Evolutionary conservation across 2,113 vertebrate genomes (phyloP).

Genomic region (Dryoscopus gambensis): DNA sequence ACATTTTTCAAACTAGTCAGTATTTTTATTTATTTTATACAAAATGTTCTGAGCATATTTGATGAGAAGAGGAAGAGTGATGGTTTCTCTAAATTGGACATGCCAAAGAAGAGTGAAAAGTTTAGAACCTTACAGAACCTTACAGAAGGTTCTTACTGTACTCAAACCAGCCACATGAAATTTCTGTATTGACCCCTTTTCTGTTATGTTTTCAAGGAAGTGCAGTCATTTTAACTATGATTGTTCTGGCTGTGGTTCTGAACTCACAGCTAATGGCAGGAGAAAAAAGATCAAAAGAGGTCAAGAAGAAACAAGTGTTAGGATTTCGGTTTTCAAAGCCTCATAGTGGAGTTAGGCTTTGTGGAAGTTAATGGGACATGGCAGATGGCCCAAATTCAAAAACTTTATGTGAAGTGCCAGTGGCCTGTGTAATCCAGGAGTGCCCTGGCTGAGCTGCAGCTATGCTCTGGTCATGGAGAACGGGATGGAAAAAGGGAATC

Average conservation of each 20-base stretch:
- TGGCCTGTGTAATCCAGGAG: neutral
- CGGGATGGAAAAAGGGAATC: neutral
- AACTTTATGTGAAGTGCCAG: neutral
- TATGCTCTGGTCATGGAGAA: neutral
- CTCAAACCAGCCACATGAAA: neutral
- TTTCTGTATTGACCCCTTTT: neutral
- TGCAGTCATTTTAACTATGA: neutral
- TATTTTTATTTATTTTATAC: slow-evolving; percentile 23
- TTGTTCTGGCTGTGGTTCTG: neutral
- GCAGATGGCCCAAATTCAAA: neutral
- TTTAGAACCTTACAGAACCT: neutral
- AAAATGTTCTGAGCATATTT: neutral
- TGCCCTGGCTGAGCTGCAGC: neutral
- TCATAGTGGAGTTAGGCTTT: neutral
- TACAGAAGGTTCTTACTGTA: neutral
- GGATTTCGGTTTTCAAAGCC: neutral
- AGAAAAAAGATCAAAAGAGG: neutral
- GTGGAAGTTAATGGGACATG: slow-evolving; percentile 1
- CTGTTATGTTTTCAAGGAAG: neutral
- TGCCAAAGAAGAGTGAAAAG: neutral
- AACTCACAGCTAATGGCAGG: neutral
- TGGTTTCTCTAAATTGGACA: neutral
- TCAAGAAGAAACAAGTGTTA: neutral
- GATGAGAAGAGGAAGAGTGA: neutral
- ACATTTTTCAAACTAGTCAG: slow-evolving; percentile 10